These are phyloP conservation scores for Xenopus laevis DNA, from an alignment of 2,113 vertebrate species.

Conservation along the genomic window DNA sequence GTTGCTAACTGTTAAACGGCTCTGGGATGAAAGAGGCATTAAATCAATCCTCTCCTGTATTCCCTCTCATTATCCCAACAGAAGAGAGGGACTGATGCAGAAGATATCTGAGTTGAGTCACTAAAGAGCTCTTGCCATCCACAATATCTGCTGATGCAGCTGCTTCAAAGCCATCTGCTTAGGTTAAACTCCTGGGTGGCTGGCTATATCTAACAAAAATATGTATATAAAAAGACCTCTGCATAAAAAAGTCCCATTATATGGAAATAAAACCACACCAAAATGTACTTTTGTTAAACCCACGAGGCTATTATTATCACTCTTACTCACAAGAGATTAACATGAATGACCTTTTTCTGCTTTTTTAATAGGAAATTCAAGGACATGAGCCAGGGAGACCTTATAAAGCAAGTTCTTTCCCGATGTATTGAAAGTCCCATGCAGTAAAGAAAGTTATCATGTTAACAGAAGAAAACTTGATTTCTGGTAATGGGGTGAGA, in stretches of 20 bases:
- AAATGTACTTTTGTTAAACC: background rate
- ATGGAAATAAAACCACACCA: slow-evolving; percentile 56
- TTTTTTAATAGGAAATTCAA: slow-evolving; percentile 25
- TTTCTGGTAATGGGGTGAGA: no score
- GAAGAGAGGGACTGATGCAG: background rate
- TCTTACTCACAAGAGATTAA: slow-evolving; percentile 22
- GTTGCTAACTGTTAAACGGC: background rate
- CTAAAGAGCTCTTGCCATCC: slow-evolving; percentile 51
- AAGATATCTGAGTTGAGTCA: slow-evolving; percentile 46
- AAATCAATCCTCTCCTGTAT: background rate
- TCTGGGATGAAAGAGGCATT: background rate
- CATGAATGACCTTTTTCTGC: slow-evolving; percentile 10
- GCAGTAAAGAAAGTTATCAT: no score
- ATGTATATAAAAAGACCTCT: slow-evolving; percentile 41
- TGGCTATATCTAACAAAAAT: slow-evolving; percentile 47
- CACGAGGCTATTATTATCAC: slow-evolving; percentile 17
- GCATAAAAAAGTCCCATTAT: slow-evolving; percentile 48
- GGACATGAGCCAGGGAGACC: background rate
- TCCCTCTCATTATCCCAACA: no score
- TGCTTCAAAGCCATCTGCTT: slow-evolving; percentile 54
- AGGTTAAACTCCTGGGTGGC: slow-evolving; percentile 55
- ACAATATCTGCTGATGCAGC: slow-evolving; percentile 60
- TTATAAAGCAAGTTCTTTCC: background rate
- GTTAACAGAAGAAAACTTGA: no score
- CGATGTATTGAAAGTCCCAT: no score